Conservation (phyloP, 2,888 invertebrate genomes). For the Erebia ligea region DNA sequence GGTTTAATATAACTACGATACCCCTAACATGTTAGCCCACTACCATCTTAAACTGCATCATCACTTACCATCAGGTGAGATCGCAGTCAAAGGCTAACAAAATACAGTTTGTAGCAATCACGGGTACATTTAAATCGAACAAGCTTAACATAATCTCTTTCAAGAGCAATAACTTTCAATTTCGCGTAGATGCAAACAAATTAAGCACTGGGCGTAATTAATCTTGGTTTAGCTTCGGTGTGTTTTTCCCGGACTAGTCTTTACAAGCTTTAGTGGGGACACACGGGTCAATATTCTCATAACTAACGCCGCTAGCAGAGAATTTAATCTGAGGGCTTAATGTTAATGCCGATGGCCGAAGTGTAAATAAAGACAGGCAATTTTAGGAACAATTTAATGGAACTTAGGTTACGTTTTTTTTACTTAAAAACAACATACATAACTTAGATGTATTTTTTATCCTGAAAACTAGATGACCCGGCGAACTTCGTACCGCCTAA, state of each 20-base stretch:
- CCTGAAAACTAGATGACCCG: no score
- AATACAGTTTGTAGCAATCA: neutral
- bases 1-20: no score
- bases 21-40: no score
- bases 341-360: neutral
- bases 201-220: conserved; percentile 31
- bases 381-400: no score
- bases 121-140: conserved; percentile 32
- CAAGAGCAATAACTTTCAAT: conserved; percentile 38
- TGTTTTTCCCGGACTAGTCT: conserved; percentile 30
- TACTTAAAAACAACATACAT: no score
- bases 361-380: no score
- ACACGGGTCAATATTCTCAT: conserved; percentile 16
- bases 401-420: no score
- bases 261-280: conserved; percentile 20
- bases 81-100: no score
- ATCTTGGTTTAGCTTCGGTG: conserved; percentile 33
- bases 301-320: neutral
- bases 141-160: conserved; percentile 19
- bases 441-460: no score
- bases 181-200: conserved; percentile 33
- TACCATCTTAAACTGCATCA: no score
- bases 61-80: no score
- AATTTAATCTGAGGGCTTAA: neutral
- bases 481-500: no score